These are phyloP conservation scores for Alloplasta piceator DNA, from an alignment of 2,888 invertebrate genomes.

Conservation along the genomic window DNA sequence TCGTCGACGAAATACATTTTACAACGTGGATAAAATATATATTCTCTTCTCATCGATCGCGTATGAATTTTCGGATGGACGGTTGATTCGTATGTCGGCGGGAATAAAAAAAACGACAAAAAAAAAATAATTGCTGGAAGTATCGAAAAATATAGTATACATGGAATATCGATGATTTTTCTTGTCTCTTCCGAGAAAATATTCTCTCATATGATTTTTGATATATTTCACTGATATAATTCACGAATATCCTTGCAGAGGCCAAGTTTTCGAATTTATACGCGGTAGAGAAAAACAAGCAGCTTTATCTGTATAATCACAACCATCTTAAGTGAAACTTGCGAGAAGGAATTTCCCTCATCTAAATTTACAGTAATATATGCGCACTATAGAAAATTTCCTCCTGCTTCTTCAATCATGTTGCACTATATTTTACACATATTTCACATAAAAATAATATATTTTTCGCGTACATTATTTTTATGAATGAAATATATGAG, in stretches of 20 bases:
- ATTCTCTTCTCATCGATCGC: conserved; percentile 26
- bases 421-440: no score
- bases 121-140: neutral
- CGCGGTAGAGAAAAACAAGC: conserved; percentile 9
- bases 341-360: conserved; percentile 26
- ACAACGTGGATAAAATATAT: conserved; percentile 12
- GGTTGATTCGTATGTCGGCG: conserved; percentile 35
- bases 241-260: no score
- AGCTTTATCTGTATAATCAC: conserved; percentile 68
- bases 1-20: neutral
- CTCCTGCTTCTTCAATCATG: no score
- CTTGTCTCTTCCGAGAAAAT: neutral
- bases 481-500: no score
- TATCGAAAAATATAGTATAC: neutral
- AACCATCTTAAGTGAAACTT: conserved; percentile 67
- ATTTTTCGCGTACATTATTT: no score
- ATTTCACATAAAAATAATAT: no score
- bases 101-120: conserved; percentile 5
- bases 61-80: conserved; percentile 48
- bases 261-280: no score
- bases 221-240: no score
- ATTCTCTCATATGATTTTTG: no score
- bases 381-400: no score
- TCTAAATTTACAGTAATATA: no score
- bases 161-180: neutral